These are phyloP conservation scores for Drosophila fuyamai DNA, from an alignment of 1,140 invertebrate genomes.

Conservation along the genomic window DNA sequence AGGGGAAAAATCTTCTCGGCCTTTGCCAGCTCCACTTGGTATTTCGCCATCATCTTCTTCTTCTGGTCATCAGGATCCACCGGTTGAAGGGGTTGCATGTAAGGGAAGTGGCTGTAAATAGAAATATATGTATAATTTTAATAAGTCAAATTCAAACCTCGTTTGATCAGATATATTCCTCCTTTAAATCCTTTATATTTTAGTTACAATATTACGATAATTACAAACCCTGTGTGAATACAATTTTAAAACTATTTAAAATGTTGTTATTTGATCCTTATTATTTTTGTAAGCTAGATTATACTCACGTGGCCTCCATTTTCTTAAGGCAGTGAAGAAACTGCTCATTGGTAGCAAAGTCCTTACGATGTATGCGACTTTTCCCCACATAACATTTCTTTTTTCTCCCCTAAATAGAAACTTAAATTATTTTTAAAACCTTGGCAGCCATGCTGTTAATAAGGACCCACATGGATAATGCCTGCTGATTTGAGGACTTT, in stretches of 20 bases:
- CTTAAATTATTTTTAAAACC: too few species aligned
- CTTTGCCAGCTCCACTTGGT: constrained; percentile 44
- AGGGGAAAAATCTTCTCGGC: constrained; percentile 74
- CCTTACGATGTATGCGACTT: constrained; percentile 40
- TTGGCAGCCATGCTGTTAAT: not conserved
- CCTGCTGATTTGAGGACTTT: not conserved
- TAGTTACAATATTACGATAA: too few species aligned
- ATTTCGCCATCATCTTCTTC: constrained; percentile 46
- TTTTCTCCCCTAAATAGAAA: constrained; percentile 2
- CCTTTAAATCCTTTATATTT: too few species aligned
- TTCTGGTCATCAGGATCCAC: constrained; percentile 86
- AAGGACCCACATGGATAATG: not conserved
- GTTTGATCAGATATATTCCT: too few species aligned
- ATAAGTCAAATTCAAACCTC: too few species aligned
- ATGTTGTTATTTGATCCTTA: too few species aligned
- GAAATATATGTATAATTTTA: not conserved
- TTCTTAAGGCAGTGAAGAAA: constrained; percentile 60
- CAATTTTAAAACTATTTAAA: not conserved
- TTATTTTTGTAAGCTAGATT: not conserved
- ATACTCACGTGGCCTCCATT: constrained; percentile 68
- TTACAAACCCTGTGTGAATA: too few species aligned
- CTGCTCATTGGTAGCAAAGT: constrained; percentile 57
- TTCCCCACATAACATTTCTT: constrained; percentile 17
- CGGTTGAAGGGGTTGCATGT: constrained; percentile 85
- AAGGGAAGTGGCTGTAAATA: constrained; percentile 74